Percentiles rank a stretch among this genome's conserved stretches.
These are phyloP conservation scores for Hipposideros larvatus DNA, from an alignment of 2,797 vertebrate genomes.

Conservation along the genomic window DNA sequence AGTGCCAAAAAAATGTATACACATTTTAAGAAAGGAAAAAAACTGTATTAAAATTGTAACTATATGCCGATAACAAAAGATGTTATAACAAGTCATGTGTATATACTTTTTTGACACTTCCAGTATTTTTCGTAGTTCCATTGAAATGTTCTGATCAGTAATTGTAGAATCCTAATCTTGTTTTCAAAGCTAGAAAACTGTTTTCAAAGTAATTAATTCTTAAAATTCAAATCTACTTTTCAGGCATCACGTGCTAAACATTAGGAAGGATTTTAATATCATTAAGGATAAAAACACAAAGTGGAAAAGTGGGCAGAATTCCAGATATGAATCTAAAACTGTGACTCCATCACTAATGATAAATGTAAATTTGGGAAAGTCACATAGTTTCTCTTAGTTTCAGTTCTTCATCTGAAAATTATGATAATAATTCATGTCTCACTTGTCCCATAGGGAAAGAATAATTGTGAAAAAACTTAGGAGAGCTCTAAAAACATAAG, in stretches of 20 bases:
- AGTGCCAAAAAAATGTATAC: too few relatives aligned
- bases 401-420: background rate
- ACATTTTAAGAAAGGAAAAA: too few relatives aligned
- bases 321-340: background rate
- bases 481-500: background rate
- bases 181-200: conserved; percentile 1
- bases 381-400: background rate
- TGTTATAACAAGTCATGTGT: too few relatives aligned
- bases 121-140: background rate
- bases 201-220: conserved; percentile 25
- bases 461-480: background rate
- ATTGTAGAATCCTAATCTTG: background rate
- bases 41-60: too few relatives aligned
- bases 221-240: background rate
- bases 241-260: background rate
- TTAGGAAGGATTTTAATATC: conserved; percentile 14
- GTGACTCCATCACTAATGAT: background rate
- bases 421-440: background rate
- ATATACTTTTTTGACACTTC: too few relatives aligned
- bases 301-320: background rate
- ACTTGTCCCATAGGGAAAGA: background rate
- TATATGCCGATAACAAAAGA: too few relatives aligned
- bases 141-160: background rate
- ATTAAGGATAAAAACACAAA: background rate
- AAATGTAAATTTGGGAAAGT: background rate